phyloP scores from a whole-genome alignment of 2,797 vertebrate species.

The Bradypodion ventrale region DNA sequence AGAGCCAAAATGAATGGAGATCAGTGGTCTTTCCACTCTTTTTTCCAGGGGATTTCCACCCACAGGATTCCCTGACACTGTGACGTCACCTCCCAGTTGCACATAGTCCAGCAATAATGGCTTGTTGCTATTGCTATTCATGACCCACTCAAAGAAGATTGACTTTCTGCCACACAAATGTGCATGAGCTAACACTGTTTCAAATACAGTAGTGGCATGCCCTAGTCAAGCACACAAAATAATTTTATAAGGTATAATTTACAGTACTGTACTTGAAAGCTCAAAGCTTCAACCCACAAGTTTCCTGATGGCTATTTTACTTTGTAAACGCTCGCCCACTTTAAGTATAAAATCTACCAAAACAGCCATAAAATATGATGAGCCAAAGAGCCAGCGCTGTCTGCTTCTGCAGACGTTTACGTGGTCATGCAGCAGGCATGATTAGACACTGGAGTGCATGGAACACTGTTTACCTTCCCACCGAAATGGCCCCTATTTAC shows the following conservation, averaged over 20 bases:
- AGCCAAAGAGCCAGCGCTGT: too few species aligned
- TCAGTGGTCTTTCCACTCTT: too few species aligned
- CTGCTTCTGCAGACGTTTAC: too few species aligned
- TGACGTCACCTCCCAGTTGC: background rate
- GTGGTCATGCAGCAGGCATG: too few species aligned
- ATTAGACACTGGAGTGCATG: too few species aligned
- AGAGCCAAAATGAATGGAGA: too few species aligned
- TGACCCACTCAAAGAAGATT: background rate
- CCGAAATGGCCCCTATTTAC: too few species aligned
- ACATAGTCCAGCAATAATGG: background rate
- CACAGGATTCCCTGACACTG: background rate
- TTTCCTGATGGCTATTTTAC: background rate
- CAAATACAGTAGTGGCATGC: background rate
- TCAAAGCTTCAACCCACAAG: background rate
- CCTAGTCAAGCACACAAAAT: background rate
- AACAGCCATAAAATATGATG: background rate
- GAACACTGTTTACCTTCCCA: too few species aligned
- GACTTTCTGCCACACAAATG: background rate
- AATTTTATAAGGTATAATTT: background rate
- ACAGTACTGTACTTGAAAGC: background rate
- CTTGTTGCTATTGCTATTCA: background rate
- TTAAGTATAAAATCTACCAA: background rate
- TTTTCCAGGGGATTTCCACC: too few species aligned
- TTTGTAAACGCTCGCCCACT: background rate
- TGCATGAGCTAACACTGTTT: too few species aligned